phyloP scores from a whole-genome alignment of 2,797 vertebrate species.

The Eleutherodactylus coqui region DNA sequence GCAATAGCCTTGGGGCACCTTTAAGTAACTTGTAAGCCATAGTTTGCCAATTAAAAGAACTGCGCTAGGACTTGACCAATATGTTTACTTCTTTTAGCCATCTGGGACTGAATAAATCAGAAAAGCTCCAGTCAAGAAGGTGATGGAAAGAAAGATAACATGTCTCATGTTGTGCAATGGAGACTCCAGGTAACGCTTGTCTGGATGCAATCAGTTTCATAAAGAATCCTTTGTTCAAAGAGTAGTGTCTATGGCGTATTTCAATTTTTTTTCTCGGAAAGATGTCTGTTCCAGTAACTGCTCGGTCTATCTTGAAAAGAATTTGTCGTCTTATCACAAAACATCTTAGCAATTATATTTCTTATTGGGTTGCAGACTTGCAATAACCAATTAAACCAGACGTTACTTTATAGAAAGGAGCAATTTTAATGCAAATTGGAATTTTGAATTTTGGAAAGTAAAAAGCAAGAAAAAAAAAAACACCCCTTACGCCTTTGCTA shows the following conservation, averaged over 20 bases:
- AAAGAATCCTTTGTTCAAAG: slow-evolving; percentile 35
- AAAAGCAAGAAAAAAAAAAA: no score
- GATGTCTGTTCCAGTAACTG: not conserved
- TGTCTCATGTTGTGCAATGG: slow-evolving; percentile 38
- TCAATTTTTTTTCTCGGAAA: not conserved
- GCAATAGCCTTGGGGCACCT: slow-evolving; percentile 38
- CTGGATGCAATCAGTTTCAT: not conserved
- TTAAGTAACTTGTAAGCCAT: slow-evolving; percentile 30
- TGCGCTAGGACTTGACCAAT: slow-evolving; percentile 31
- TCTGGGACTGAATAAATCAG: slow-evolving; percentile 49
- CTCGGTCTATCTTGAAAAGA: not conserved
- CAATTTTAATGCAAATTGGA: not conserved
- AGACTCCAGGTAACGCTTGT: slow-evolving; percentile 50
- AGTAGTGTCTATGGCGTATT: not conserved
- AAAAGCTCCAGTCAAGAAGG: not conserved
- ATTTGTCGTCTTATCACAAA: not conserved
- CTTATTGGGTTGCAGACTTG: not conserved
- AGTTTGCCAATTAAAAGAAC: slow-evolving; percentile 38
- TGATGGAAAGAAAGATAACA: slow-evolving; percentile 53
- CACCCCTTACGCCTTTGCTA: not conserved
- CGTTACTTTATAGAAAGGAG: no score
- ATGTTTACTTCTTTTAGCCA: slow-evolving; percentile 53
- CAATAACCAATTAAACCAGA: no score
- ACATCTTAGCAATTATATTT: not conserved
- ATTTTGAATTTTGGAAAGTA: not conserved